Conservation (phyloP, 1,140 invertebrate genomes). For the Drosophila elegans region DNA sequence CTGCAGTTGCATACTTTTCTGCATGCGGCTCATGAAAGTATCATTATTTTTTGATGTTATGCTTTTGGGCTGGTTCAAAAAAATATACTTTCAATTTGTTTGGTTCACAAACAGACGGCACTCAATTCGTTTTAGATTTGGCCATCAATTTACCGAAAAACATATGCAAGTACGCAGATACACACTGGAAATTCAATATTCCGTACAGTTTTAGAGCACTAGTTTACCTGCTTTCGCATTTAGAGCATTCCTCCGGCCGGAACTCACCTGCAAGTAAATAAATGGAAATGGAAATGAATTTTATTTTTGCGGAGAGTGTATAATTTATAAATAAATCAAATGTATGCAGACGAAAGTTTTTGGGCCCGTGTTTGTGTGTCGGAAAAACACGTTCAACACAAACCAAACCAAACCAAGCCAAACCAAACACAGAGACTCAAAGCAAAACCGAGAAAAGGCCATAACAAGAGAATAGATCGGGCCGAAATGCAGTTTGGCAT, state of each 20-base stretch:
- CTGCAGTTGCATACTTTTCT: slow-evolving; percentile 39
- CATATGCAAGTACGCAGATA: slow-evolving; percentile 25
- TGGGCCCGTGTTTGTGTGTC: not conserved
- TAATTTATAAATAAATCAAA: slow-evolving; percentile 57
- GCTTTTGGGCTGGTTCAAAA: slow-evolving; percentile 26
- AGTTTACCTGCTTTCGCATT: not conserved
- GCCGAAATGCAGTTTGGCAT: slow-evolving; percentile 36
- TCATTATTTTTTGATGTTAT: slow-evolving; percentile 21
- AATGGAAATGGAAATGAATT: slow-evolving; percentile 43
- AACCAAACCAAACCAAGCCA: slow-evolving; percentile 10
- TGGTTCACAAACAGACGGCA: slow-evolving; percentile 27
- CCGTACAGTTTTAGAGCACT: slow-evolving; percentile 6
- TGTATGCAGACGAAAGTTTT: slow-evolving; percentile 43
- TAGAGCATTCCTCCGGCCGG: not conserved
- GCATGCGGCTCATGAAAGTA: slow-evolving; percentile 11
- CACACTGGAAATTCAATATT: slow-evolving; percentile 29
- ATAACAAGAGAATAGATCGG: slow-evolving; percentile 18
- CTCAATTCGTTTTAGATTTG: slow-evolving; percentile 26
- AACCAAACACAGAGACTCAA: slow-evolving; percentile 10
- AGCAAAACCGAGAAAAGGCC: slow-evolving; percentile 9
- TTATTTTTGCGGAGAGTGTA: slow-evolving; percentile 33
- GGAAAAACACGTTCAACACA: slow-evolving; percentile 2
- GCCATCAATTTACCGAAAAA: slow-evolving; percentile 41
- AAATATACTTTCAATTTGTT: slow-evolving; percentile 16
- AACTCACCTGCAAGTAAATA: slow-evolving; percentile 48